A percentile compares a stretch with the other conserved stretches of the same genome.
These are phyloP conservation scores for Drosophila sp. DNA, from an alignment of 1,140 invertebrate species.

Conservation along the genomic window DNA sequence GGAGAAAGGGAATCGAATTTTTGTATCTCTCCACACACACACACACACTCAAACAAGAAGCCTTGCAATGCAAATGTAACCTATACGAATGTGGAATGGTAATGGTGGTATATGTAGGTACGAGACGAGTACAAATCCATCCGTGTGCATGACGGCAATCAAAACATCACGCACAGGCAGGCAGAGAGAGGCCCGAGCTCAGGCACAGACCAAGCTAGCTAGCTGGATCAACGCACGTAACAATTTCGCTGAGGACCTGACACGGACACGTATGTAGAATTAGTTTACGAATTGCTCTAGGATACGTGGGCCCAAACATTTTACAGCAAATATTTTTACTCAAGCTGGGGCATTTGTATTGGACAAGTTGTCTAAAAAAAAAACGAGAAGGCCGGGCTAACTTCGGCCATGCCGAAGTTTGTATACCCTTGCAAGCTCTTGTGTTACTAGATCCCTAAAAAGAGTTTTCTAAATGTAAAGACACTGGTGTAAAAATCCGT, in stretches of 20 bases:
- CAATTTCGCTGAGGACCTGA: slow-evolving; percentile 57
- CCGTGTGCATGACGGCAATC: slow-evolving; percentile 62
- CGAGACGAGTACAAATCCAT: slow-evolving; percentile 34
- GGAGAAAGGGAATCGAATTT: neutral
- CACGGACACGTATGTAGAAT: slow-evolving; percentile 79
- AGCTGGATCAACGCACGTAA: slow-evolving; percentile 46
- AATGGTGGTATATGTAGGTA: neutral
- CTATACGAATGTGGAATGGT: neutral
- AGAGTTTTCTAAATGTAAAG: too few relatives aligned
- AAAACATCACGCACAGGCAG: slow-evolving; percentile 62
- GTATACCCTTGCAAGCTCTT: too few relatives aligned
- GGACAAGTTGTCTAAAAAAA: slow-evolving; percentile 18
- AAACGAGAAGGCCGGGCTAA: too few relatives aligned
- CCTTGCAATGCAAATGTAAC: slow-evolving; percentile 26
- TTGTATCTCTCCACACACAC: neutral
- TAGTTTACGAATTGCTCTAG: slow-evolving; percentile 80
- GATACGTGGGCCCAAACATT: slow-evolving; percentile 74
- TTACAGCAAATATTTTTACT: slow-evolving; percentile 71
- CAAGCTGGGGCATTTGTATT: neutral
- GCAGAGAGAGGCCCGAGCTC: slow-evolving; percentile 14
- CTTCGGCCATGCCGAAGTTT: too few relatives aligned
- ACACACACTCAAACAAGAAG: neutral
- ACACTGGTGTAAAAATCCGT: too few relatives aligned
- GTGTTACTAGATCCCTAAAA: too few relatives aligned
- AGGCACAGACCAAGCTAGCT: neutral